A percentile compares a stretch with the other conserved stretches of the same genome.
Conservation (phyloP, 2,113 vertebrate species). For the Lanius collurio region DNA sequence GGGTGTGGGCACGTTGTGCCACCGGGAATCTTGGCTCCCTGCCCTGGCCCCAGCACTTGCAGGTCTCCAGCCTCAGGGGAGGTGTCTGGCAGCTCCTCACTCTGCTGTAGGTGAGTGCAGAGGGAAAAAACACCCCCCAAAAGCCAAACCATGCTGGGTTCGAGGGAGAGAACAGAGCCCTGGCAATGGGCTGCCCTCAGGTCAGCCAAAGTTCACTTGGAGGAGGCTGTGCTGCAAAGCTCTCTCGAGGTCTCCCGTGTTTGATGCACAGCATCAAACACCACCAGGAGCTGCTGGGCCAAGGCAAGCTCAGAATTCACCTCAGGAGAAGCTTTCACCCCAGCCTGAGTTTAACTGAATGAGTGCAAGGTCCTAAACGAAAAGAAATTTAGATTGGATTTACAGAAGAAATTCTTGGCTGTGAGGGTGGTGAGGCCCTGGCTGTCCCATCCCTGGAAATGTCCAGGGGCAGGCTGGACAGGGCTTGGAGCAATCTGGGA, state of each 20-base stretch:
- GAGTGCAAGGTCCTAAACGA: not conserved
- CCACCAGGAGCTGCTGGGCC: not conserved
- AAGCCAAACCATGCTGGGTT: not conserved
- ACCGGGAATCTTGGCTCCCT: not conserved
- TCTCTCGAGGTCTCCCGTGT: not conserved
- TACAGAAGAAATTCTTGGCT: not conserved
- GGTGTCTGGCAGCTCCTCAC: not conserved
- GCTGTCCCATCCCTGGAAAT: not conserved
- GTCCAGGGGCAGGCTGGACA: not conserved
- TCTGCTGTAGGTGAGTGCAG: not conserved
- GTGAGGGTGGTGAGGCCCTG: not conserved
- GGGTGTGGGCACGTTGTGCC: not conserved
- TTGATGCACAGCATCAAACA: not conserved
- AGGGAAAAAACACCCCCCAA: not conserved
- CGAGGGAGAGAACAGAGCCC: not conserved
- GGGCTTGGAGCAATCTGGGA: not conserved
- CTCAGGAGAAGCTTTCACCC: not conserved
- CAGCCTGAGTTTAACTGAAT: not conserved
- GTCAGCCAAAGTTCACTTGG: slow-evolving; percentile 22
- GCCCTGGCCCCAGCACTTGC: not conserved
- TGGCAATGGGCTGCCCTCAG: not conserved
- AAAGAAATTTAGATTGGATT: not conserved
- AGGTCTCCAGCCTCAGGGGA: not conserved
- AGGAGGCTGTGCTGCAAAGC: not conserved
- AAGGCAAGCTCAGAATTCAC: not conserved